These are phyloP conservation scores for Ctenochaetus hawaiiensis DNA, from an alignment of 2,797 vertebrate species.

Conservation along the genomic window DNA sequence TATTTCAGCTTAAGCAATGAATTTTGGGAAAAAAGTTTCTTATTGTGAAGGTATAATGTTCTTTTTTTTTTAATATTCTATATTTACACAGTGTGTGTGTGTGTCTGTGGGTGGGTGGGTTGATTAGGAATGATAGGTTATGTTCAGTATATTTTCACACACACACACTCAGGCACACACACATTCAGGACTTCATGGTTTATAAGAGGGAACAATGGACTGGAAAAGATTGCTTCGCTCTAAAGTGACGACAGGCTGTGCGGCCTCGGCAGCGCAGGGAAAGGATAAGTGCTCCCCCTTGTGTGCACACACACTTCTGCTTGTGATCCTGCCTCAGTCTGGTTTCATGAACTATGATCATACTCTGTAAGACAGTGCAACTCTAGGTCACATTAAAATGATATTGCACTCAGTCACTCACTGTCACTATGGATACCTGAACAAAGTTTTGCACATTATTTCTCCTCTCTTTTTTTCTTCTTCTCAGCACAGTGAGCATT, in stretches of 20 bases:
- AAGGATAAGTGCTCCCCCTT: slow-evolving; percentile 89
- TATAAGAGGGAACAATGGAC: slow-evolving; percentile 79
- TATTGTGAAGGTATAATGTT: slow-evolving; percentile 31
- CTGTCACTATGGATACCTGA: slow-evolving; percentile 46
- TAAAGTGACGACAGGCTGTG: slow-evolving; percentile 59
- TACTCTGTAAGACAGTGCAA: slow-evolving; percentile 29
- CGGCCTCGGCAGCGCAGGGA: slow-evolving; percentile 61
- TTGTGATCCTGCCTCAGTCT: slow-evolving; percentile 21
- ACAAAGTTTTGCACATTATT: slow-evolving; percentile 37
- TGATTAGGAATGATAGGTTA: slow-evolving; percentile 65
- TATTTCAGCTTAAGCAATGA: neutral
- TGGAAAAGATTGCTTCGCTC: slow-evolving; percentile 72
- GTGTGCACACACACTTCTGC: slow-evolving; percentile 68
- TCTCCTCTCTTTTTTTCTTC: slow-evolving; percentile 2
- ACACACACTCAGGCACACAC: no score
- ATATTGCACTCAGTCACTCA: slow-evolving; percentile 10
- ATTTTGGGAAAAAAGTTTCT: slow-evolving; percentile 49
- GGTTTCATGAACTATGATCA: slow-evolving; percentile 33
- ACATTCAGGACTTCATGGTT: slow-evolving; percentile 75
- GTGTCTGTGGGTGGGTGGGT: slow-evolving; percentile 43
- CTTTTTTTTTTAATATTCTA: slow-evolving; percentile 27
- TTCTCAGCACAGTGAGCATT: slow-evolving; percentile 17
- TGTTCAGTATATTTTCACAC: slow-evolving; percentile 52
- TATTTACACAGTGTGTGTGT: slow-evolving; percentile 12
- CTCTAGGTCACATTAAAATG: slow-evolving; percentile 42